A percentile compares a stretch with the other conserved stretches of the same genome.
phyloP scores from a whole-genome alignment of 2,888 invertebrate genomes.

The Leptarthrus brevirostris region DNA sequence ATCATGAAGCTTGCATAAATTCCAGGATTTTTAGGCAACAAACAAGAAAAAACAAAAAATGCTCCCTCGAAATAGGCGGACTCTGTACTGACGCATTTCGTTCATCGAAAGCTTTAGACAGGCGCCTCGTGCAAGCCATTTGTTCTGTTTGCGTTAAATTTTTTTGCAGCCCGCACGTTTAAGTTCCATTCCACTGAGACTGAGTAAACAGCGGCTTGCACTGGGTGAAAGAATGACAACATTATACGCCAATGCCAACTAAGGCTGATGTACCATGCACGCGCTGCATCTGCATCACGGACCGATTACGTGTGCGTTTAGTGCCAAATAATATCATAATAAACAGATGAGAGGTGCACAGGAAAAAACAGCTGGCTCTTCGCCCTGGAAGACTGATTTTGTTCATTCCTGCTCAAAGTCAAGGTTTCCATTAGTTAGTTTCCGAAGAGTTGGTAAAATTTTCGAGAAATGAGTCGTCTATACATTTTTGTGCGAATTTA shows the following conservation, averaged over 20 bases:
- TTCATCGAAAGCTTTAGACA: not conserved
- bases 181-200: not conserved
- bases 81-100: not conserved
- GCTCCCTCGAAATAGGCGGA: not conserved
- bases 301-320: not conserved
- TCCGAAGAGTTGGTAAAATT: too few relatives aligned
- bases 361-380: too few relatives aligned
- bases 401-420: too few relatives aligned
- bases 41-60: conserved; percentile 1
- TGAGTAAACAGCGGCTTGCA: not conserved
- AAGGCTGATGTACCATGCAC: not conserved
- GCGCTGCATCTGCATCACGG: not conserved
- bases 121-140: conserved; percentile 4
- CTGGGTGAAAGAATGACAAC: not conserved
- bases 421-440: too few relatives aligned
- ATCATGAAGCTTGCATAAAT: not conserved
- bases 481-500: too few relatives aligned
- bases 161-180: not conserved
- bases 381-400: too few relatives aligned
- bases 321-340: too few relatives aligned
- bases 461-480: too few relatives aligned
- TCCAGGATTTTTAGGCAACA: not conserved
- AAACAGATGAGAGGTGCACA: too few relatives aligned
- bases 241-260: too few relatives aligned
- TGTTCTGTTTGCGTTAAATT: not conserved